Percentiles rank a stretch among this genome's conserved stretches.
phyloP scores from a whole-genome alignment of 92 coral and sea anemone genomes.

The Palythoa grandis region DNA sequence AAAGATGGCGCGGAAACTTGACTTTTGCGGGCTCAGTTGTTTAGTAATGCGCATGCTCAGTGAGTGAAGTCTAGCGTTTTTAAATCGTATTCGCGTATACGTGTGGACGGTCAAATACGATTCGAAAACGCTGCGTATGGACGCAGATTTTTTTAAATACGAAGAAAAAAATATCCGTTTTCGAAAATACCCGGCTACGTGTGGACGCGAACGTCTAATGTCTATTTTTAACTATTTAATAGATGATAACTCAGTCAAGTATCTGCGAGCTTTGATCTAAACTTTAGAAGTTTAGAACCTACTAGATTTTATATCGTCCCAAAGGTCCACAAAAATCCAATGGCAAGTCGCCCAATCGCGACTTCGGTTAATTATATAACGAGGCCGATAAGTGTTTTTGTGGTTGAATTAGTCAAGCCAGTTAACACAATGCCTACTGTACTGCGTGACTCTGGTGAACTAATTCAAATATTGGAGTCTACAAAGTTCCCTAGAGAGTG shows the following conservation, averaged over 20 bases:
- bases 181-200: no score
- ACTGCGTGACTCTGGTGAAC: not conserved
- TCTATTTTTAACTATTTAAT: not conserved
- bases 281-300: not conserved
- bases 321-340: not conserved
- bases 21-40: no score
- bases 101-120: no score
- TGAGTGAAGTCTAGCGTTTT: no score
- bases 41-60: no score
- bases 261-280: not conserved
- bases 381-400: not conserved
- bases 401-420: not conserved
- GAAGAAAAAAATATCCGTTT: no score
- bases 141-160: no score
- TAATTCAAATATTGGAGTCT: slow-evolving; percentile 1
- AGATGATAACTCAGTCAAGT: slow-evolving; percentile 6
- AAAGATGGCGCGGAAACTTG: no score
- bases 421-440: slow-evolving; percentile 2
- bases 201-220: not conserved
- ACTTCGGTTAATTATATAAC: not conserved
- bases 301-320: not conserved
- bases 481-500: not conserved
- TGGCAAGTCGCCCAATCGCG: not conserved
- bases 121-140: no score
- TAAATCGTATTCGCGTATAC: no score